Evolutionary conservation across 2,888 invertebrate genomes (phyloP).

Genomic region (Leptopilina syphax): DNA sequence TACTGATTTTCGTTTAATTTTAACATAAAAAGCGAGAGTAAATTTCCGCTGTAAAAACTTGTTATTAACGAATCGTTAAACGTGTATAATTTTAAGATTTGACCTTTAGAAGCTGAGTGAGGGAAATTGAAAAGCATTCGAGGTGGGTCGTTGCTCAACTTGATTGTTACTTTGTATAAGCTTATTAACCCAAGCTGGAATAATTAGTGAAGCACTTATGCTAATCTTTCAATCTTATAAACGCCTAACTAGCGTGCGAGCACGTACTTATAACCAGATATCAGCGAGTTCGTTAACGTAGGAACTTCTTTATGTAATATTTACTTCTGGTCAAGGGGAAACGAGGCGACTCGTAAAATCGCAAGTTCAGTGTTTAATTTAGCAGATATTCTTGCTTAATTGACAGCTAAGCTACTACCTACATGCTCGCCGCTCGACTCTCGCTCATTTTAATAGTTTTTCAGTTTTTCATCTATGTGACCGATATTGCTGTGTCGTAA

Average conservation of each 20-base stretch:
- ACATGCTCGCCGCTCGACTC: constrained; percentile 33
- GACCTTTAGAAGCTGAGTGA: constrained; percentile 10
- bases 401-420: constrained; percentile 45
- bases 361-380: constrained; percentile 50
- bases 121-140: neutral
- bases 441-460: constrained; percentile 37
- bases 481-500: constrained; percentile 39
- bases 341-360: constrained; percentile 53
- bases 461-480: constrained; percentile 34
- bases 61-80: neutral
- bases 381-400: constrained; percentile 51
- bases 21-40: neutral
- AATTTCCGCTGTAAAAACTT: neutral
- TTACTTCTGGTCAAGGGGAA: constrained; percentile 47
- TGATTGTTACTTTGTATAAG: constrained; percentile 26
- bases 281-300: constrained; percentile 42
- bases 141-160: constrained; percentile 15
- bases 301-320: constrained; percentile 36
- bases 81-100: neutral
- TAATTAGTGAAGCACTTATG: constrained; percentile 50
- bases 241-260: constrained; percentile 56
- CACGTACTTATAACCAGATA: constrained; percentile 45
- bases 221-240: constrained; percentile 47
- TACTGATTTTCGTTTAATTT: too few relatives aligned
- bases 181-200: constrained; percentile 36